These are phyloP conservation scores for Oscheius onirici DNA, from an alignment of 2,888 invertebrate species.

Conservation along the genomic window DNA sequence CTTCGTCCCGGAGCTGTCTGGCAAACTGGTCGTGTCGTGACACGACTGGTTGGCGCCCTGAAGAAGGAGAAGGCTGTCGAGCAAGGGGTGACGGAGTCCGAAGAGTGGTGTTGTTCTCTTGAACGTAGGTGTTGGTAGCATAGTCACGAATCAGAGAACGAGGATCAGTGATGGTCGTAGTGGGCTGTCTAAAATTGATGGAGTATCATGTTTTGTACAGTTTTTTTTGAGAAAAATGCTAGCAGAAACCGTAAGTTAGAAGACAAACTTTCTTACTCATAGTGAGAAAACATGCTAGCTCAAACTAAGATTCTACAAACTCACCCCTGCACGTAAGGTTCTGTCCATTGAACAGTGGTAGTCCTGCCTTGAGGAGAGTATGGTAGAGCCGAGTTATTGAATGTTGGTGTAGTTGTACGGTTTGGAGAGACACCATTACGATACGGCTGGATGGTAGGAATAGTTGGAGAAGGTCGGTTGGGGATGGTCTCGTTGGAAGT, in stretches of 20 bases:
- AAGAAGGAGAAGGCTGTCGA: conserved; percentile 3
- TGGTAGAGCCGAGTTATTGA: conserved; percentile 11
- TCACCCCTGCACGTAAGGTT: conserved; percentile 33
- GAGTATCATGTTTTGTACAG: background rate
- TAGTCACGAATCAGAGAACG: conserved; percentile 53
- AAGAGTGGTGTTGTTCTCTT: conserved; percentile 3
- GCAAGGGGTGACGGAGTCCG: conserved; percentile 6
- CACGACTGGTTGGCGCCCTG: background rate
- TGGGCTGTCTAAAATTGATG: background rate
- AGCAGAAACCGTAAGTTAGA: background rate
- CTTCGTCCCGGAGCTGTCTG: conserved; percentile 47
- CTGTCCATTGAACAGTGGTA: conserved; percentile 44
- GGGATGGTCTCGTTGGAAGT: background rate
- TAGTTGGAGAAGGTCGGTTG: background rate
- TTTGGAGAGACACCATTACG: background rate
- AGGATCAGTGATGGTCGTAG: conserved; percentile 37
- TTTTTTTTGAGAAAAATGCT: background rate
- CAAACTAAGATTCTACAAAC: no score
- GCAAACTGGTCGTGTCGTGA: conserved; percentile 37
- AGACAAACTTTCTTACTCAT: background rate
- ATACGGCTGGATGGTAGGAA: background rate
- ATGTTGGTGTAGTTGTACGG: conserved; percentile 3
- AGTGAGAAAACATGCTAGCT: background rate
- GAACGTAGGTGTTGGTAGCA: conserved; percentile 48
- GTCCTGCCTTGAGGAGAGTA: conserved; percentile 27